These are phyloP conservation scores for Clarias magur DNA, from an alignment of 2,113 vertebrate species.

Conservation along the genomic window DNA sequence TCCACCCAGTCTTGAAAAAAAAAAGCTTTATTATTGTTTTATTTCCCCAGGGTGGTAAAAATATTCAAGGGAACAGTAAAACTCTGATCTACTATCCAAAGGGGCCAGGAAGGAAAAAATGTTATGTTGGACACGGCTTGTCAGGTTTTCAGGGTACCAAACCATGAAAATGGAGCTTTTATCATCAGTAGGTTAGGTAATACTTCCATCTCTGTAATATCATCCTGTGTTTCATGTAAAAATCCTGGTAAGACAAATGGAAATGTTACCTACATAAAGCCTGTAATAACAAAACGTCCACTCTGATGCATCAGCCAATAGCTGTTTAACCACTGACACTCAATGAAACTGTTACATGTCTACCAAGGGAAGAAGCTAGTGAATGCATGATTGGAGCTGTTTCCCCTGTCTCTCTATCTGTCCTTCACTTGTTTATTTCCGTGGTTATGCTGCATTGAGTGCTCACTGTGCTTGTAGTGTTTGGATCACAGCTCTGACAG, in stretches of 20 bases:
- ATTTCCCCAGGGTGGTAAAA: too few relatives aligned
- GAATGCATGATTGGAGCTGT: not conserved
- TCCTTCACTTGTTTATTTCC: conserved; percentile 27
- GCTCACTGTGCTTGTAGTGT: conserved; percentile 31
- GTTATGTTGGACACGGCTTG: too few relatives aligned
- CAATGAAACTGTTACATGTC: not conserved
- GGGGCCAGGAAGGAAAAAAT: too few relatives aligned
- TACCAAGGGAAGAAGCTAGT: not conserved
- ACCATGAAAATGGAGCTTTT: not conserved
- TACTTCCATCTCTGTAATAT: not conserved
- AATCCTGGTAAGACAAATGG: not conserved
- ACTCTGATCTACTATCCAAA: too few relatives aligned
- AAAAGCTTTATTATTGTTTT: too few relatives aligned
- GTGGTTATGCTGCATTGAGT: not conserved
- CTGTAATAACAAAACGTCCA: not conserved
- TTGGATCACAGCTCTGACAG: not conserved
- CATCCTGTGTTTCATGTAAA: not conserved
- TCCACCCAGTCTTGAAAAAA: too few relatives aligned
- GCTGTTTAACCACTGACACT: not conserved
- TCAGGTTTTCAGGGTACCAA: not conserved
- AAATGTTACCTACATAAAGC: not conserved
- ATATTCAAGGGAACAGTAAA: too few relatives aligned
- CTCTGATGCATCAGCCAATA: not conserved
- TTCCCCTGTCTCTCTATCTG: conserved; percentile 3
- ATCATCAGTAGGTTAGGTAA: not conserved